Percentiles rank a stretch among this genome's conserved stretches.
phyloP scores from a whole-genome alignment of 2,888 invertebrate genomes.

The Lypha dubia region DNA sequence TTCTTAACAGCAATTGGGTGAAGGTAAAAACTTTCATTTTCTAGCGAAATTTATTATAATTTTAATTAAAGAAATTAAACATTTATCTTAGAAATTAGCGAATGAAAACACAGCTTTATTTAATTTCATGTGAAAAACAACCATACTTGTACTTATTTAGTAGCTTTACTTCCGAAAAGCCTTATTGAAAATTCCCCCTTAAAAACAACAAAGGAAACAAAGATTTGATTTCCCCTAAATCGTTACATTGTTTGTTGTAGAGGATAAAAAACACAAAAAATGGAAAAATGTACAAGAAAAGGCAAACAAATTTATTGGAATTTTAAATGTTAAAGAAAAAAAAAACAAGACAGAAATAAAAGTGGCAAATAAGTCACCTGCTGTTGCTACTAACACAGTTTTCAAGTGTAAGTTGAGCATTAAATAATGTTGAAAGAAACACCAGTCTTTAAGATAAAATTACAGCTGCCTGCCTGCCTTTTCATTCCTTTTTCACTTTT shows the following conservation, averaged over 20 bases:
- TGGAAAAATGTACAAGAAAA: neutral
- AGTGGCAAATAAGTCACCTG: constrained; percentile 67
- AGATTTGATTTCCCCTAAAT: neutral
- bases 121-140: neutral
- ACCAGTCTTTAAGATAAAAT: constrained; percentile 53
- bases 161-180: neutral
- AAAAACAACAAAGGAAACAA: constrained; percentile 10
- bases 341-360: neutral
- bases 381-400: constrained; percentile 29
- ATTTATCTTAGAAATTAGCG: neutral
- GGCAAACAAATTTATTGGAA: constrained; percentile 31
- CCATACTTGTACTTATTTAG: too few relatives aligned
- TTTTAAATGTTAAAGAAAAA: constrained; percentile 11
- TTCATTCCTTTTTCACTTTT: constrained; percentile 7
- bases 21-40: neutral
- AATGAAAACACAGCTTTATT: constrained; percentile 9
- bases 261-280: neutral
- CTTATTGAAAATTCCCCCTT: neutral
- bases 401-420: constrained; percentile 48
- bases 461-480: constrained; percentile 58
- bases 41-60: neutral
- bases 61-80: constrained; percentile 5
- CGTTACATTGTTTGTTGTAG: constrained; percentile 1
- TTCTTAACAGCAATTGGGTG: neutral
- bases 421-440: constrained; percentile 35